Percentiles rank a stretch among this genome's conserved stretches.
These are phyloP conservation scores for Diabrotica virgifera DNA, from an alignment of 1,140 invertebrate genomes.

Conservation along the genomic window DNA sequence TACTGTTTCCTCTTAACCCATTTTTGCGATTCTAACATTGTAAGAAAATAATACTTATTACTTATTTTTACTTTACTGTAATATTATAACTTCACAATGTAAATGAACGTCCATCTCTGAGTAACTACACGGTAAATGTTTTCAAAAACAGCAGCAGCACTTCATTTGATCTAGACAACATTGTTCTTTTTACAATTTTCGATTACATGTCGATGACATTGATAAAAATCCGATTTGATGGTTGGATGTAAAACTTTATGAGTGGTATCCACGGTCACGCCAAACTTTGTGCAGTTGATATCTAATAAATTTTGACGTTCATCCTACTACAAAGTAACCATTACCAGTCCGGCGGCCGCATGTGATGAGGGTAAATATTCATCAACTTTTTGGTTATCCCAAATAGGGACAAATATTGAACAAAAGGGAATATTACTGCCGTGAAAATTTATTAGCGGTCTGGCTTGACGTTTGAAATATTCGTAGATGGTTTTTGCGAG, in stretches of 20 bases:
- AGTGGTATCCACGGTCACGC: neutral
- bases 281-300: neutral
- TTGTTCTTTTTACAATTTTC: no score
- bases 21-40: no score
- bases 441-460: neutral
- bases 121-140: no score
- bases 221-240: neutral
- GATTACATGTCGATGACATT: neutral
- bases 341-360: neutral
- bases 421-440: neutral
- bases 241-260: neutral
- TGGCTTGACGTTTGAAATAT: no score
- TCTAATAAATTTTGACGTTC: neutral
- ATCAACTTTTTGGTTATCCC: conserved; percentile 4
- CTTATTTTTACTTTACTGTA: no score
- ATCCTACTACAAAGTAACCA: conserved; percentile 2
- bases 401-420: conserved; percentile 12
- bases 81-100: no score
- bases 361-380: conserved; percentile 9
- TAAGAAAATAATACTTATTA: no score
- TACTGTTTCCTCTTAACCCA: no score
- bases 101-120: no score
- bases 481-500: no score
- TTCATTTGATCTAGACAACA: no score
- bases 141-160: no score